Base-by-base conservation (phyloP, 2,888 invertebrate species). In the Hypsopygia costalis region DNA sequence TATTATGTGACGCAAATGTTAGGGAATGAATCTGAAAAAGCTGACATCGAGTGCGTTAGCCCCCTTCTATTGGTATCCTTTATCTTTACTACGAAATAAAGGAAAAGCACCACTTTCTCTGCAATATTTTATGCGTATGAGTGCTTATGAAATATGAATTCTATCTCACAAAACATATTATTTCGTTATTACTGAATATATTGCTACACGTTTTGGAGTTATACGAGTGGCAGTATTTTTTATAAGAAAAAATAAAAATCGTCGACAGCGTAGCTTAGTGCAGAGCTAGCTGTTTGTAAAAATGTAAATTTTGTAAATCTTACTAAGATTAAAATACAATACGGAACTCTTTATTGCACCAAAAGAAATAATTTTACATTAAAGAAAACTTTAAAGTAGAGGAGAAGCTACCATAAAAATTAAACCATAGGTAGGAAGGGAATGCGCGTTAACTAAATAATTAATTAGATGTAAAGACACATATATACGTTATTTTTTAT, bases 91-190 rank as follows among this genome's bases (percentile, higher is more conserved):
- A 70, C 69, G 73, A 65, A 75, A 80, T 81, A 83, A 81, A 68
- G 73, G 61, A 74, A 75, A 79, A 79, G 75, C 68, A 71, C 72
- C 75, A 72, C 68, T 74, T 72, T 70, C 64, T 52, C 58, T 64
- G 78, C 73, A 76, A 85, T 85, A 85, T 81, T 68, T 74, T 79
- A 77, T 78, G 75, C 71, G 75, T 77, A 77, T 69, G 79, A 78
- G 77, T 81, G 78, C 79, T 81, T 81, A 81, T 85, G 82, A 87
- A 85, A 86, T 85, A 87, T 86, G 83, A 82, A 86, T 82, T 81
- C 80, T 77, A 80, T 85, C 74, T 83, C 69, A 64, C 73, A 76
- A 81, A 81, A 81, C 81, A 80, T 85, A 81, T 82, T 86, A 85
- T 82, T 83, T 73, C 75, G 80, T 82, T 86, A 83, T 83, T 82